These are phyloP conservation scores for Callochromis pleurospilus DNA, from an alignment of 2,113 vertebrate species.

Conservation along the genomic window DNA sequence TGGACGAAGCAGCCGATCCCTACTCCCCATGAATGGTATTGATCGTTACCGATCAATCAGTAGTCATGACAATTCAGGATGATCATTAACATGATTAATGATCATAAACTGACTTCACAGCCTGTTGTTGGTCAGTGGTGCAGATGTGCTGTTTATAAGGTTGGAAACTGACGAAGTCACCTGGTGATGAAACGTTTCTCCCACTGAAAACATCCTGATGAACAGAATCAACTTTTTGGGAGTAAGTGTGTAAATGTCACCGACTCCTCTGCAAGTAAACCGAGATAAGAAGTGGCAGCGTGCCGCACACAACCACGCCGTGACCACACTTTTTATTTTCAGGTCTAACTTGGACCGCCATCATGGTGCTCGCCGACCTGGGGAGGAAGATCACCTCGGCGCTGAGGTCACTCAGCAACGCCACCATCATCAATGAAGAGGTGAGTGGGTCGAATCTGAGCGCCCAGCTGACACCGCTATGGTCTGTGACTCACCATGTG, in stretches of 20 bases:
- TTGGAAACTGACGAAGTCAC: not conserved
- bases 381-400: constrained; percentile 98
- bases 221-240: not conserved
- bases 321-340: not conserved
- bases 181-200: not conserved
- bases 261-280: not conserved
- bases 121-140: not conserved
- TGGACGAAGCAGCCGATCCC: not conserved
- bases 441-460: constrained; percentile 47
- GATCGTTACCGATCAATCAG: not conserved
- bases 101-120: not conserved
- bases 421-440: constrained; percentile 99
- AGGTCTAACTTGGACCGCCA: constrained; percentile 49
- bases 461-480: no score
- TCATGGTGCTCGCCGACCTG: constrained; percentile 96
- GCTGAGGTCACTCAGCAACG: constrained; percentile 95
- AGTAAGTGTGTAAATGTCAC: not conserved
- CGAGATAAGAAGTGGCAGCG: not conserved
- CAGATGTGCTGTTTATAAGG: not conserved
- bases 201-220: not conserved
- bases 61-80: not conserved
- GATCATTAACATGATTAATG: not conserved
- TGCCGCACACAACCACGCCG: not conserved
- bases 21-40: not conserved
- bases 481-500: not conserved